Base-by-base conservation (phyloP, 1,140 invertebrate species). In the Lepidurus apus region DNA sequence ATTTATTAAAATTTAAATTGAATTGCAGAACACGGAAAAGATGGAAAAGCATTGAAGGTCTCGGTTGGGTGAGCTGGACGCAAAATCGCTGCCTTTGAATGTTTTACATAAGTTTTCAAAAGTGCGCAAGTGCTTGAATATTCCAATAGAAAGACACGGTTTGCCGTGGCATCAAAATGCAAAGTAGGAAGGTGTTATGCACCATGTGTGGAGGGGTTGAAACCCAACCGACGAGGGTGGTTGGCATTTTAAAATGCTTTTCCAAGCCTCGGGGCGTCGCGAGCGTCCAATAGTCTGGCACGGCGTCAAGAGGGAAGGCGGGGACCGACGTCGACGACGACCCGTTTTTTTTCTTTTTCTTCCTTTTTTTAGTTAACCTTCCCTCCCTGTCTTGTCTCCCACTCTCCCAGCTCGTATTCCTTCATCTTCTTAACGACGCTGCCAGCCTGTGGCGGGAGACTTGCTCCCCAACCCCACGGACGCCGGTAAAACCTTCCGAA, bases 101-200 rank as follows among this genome's bases (percentile, higher is more conserved):
- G 21, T 21, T 65, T 65, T 65, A 65, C 53, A 65, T 65, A 65
- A 65, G 53, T 13, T 65, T 21, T 65, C 53, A 7, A 65, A 65
- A 65, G 53, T 65, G 53, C 53, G 53, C 53, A 65, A 65, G 53
- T 65, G 53, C 53, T 65, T 65, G 9, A 13, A 65, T 65, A 65
- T 65, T 65, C 53, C 53, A 65, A 65, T 65, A 65, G 53, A 34
- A 34, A 34, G 53, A 65, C 53, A 17, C 53, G 45, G 45, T 47
- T 34, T 34, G 45, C 53, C 21, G 53, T 65, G n/a, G n/a, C 53
- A 65, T 65, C 53, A 65, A 65, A 65, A 65, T 65, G 53, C 53
- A 65, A 65, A 65, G 53, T 65, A 65, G 53, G 53, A 65, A 65
- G 53, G 53, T 65, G 53, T 65, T 65, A 65, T 65, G 53, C 53